Conservation (phyloP, 2,797 vertebrate genomes). For the Myotis vivesi region DNA sequence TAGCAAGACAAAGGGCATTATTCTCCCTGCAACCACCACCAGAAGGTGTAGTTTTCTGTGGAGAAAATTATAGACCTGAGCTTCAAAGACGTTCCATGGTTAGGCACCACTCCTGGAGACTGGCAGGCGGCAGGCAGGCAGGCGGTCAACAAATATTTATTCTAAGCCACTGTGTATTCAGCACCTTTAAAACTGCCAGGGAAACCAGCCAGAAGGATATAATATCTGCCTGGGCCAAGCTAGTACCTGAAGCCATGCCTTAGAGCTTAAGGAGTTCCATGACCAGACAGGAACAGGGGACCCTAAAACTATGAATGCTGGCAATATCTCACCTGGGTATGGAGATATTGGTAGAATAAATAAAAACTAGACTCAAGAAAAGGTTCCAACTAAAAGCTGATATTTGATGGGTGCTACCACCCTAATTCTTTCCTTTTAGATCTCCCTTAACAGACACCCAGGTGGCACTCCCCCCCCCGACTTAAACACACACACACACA, state of each 20-base stretch:
- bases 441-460: neutral
- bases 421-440: neutral
- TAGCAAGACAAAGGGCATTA: constrained; percentile 66
- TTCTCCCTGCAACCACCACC: constrained; percentile 41
- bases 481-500: too few species aligned
- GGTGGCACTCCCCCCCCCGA: neutral
- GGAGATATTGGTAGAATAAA: neutral
- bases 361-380: neutral
- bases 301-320: neutral
- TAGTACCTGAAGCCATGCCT: neutral
- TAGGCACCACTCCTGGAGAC: constrained; percentile 35
- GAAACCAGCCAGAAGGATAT: constrained; percentile 16
- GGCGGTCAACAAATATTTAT: constrained; percentile 53
- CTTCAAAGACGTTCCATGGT: constrained; percentile 39
- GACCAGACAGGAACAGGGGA: neutral
- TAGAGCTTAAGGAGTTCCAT: neutral
- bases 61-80: constrained; percentile 60
- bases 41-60: constrained; percentile 67
- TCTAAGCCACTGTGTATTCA: neutral
- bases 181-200: constrained; percentile 42
- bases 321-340: neutral
- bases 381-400: neutral
- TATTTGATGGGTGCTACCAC: neutral
- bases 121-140: neutral
- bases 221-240: neutral